phyloP scores from a whole-genome alignment of 2,888 invertebrate species.

The Drosophila nr. perissopoda region DNA sequence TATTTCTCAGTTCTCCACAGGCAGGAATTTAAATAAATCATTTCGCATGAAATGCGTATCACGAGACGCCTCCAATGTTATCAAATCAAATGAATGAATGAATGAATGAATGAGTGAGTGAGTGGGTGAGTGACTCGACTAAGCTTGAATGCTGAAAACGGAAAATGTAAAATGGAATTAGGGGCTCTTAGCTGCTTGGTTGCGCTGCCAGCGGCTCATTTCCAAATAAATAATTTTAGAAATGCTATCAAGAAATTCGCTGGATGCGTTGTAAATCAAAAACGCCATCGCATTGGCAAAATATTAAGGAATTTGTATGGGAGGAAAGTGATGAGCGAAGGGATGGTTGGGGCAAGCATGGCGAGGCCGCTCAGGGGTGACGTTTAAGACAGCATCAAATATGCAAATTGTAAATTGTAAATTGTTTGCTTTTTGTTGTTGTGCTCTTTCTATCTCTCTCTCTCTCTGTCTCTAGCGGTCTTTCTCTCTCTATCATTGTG shows the following conservation, averaged over 20 bases:
- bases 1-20: conserved; percentile 28
- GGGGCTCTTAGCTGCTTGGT: conserved; percentile 55
- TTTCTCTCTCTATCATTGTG: conserved; percentile 12
- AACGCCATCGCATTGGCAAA: conserved; percentile 65
- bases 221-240: conserved; percentile 54
- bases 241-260: conserved; percentile 53
- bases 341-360: background rate
- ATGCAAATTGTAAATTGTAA: conserved; percentile 71
- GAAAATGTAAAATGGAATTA: conserved; percentile 48
- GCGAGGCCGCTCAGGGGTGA: conserved; percentile 30
- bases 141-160: conserved; percentile 23
- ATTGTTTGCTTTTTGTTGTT: conserved; percentile 40
- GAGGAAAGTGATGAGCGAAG: background rate
- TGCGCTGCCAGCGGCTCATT: conserved; percentile 37
- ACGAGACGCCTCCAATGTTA: conserved; percentile 58
- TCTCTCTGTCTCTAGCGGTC: background rate
- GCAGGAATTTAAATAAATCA: conserved; percentile 79
- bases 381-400: conserved; percentile 64
- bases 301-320: conserved; percentile 36
- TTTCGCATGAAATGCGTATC: conserved; percentile 69
- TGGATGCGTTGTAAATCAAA: conserved; percentile 69
- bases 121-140: conserved; percentile 37
- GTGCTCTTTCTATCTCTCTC: background rate
- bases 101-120: conserved; percentile 31
- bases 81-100: conserved; percentile 73